Percentiles rank a stretch among this genome's conserved stretches.
These are phyloP conservation scores for Tauraco erythrolophus DNA, from an alignment of 2,113 vertebrate genomes.

Conservation along the genomic window DNA sequence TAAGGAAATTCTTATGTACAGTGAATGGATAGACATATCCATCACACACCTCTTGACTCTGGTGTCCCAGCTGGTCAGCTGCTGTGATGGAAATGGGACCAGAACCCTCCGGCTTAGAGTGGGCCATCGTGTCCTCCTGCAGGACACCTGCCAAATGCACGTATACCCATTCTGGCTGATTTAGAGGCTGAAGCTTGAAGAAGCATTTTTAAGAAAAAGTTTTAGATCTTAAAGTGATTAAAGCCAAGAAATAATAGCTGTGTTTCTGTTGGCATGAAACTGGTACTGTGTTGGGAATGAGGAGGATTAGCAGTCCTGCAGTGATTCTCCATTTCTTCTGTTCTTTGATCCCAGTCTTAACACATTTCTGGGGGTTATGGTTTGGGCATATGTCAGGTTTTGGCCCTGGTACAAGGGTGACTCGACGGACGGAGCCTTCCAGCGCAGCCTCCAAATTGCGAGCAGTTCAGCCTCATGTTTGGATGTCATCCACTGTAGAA, in stretches of 20 bases:
- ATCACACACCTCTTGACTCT: background rate
- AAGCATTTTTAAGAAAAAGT: background rate
- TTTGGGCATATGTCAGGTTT: background rate
- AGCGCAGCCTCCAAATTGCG: background rate
- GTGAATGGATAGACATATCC: background rate
- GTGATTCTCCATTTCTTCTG: background rate
- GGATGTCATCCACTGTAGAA: background rate
- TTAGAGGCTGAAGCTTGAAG: background rate
- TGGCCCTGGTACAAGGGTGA: background rate
- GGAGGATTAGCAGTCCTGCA: background rate
- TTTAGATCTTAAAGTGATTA: background rate
- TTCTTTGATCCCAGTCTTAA: background rate
- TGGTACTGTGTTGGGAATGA: background rate
- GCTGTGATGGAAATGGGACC: accelerated
- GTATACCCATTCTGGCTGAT: background rate
- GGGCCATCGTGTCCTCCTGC: background rate
- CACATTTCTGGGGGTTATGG: background rate
- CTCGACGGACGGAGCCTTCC: background rate
- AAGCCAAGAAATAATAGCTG: background rate
- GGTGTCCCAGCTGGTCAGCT: background rate
- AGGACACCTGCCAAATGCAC: background rate
- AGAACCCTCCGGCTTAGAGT: accelerated
- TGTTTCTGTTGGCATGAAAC: background rate
- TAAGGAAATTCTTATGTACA: background rate
- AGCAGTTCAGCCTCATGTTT: background rate